A percentile compares a stretch with the other conserved stretches of the same genome.
phyloP scores from a whole-genome alignment of 2,113 vertebrate species.

The Orientallactaga bullata region DNA sequence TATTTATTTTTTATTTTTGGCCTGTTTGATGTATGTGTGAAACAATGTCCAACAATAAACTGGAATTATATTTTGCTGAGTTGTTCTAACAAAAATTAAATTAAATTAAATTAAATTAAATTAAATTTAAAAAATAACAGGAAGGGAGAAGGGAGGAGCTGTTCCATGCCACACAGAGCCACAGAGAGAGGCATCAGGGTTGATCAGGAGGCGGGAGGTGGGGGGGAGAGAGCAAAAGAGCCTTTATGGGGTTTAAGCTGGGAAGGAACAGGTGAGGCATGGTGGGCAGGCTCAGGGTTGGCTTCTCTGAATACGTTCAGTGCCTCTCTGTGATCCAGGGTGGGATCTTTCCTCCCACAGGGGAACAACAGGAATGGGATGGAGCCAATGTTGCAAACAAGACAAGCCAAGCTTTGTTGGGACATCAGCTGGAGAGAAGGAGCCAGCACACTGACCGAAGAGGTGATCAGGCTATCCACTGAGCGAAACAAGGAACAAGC shows the following conservation, averaged over 20 bases:
- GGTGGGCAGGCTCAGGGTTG: background rate
- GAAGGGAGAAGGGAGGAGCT: background rate
- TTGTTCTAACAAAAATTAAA: too few relatives aligned
- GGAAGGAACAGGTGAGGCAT: background rate
- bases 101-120: too few relatives aligned
- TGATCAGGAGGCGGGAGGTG: accelerated
- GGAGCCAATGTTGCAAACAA: background rate
- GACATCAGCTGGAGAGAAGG: background rate
- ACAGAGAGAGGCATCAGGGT: background rate
- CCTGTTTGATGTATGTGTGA: too few relatives aligned
- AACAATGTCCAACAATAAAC: too few relatives aligned
- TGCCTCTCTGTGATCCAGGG: too few relatives aligned
- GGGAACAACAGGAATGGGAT: background rate
- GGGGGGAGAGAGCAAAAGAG: accelerated
- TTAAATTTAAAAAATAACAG: too few relatives aligned
- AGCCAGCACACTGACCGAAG: background rate
- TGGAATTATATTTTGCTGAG: too few relatives aligned
- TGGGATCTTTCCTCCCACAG: background rate
- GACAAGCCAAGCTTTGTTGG: background rate
- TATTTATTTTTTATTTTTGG: too few relatives aligned
- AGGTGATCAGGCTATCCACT: background rate
- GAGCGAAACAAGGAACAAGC: too few relatives aligned
- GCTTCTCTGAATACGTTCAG: background rate
- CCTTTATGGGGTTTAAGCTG: background rate
- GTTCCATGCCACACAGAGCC: accelerated